phyloP scores from a whole-genome alignment of 1,140 invertebrate genomes.

The Dryas iulia region DNA sequence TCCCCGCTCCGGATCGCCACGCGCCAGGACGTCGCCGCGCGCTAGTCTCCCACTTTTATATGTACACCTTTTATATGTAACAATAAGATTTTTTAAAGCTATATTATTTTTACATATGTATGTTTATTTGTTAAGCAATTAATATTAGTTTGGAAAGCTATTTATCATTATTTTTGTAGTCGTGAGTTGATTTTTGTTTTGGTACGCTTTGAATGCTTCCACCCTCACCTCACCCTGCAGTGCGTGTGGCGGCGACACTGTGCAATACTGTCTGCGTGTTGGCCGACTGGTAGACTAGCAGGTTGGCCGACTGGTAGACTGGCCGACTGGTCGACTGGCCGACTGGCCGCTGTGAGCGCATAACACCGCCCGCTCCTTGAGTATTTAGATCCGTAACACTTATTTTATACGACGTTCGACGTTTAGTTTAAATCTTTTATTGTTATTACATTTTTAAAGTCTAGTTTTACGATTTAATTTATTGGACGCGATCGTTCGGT shows the following conservation, averaged over 20 bases:
- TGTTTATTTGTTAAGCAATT: background rate
- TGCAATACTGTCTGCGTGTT: no score
- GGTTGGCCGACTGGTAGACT: no score
- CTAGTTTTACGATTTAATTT: slow-evolving; percentile 43
- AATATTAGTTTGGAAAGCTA: background rate
- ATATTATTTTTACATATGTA: background rate
- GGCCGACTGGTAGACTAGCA: no score
- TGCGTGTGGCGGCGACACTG: background rate
- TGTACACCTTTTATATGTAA: background rate
- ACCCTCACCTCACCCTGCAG: background rate
- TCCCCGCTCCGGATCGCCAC: no score
- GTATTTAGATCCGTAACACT: background rate
- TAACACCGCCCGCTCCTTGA: background rate
- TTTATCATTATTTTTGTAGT: background rate
- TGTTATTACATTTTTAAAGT: slow-evolving; percentile 33
- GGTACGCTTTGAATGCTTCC: background rate
- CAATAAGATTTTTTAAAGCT: background rate
- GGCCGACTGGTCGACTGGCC: background rate
- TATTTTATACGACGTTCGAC: background rate
- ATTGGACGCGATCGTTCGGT: slow-evolving; percentile 40
- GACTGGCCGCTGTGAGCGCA: background rate
- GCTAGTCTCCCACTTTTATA: no score
- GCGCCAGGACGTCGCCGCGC: background rate
- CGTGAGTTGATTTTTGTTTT: background rate
- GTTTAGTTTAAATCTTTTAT: slow-evolving; percentile 22